phyloP scores from a whole-genome alignment of 1,140 invertebrate genomes.

The Lepidurus packardi region DNA sequence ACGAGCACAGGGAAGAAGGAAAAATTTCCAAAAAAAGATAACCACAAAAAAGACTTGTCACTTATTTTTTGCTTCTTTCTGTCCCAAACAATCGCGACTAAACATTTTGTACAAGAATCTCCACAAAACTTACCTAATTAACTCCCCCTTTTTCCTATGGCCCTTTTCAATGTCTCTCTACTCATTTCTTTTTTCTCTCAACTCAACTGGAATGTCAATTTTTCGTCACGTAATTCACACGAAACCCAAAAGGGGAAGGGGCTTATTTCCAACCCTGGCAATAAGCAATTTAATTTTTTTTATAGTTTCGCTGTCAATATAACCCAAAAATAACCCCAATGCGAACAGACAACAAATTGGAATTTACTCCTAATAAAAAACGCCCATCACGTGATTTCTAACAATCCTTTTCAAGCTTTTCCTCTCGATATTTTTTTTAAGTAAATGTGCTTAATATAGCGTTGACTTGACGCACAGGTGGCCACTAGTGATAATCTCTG shows the following conservation, averaged over 20 bases:
- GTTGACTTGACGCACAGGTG: neutral
- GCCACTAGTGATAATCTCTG: neutral
- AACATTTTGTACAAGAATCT: neutral
- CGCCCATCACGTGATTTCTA: neutral
- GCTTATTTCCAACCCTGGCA: neutral
- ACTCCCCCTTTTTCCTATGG: neutral
- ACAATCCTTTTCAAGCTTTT: neutral
- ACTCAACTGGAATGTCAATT: conserved; percentile 3
- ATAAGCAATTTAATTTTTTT: too few species aligned
- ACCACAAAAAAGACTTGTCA: too few species aligned
- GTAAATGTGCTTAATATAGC: conserved; percentile 5
- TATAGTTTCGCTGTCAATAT: too few species aligned
- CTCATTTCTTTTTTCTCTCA: neutral
- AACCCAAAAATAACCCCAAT: too few species aligned
- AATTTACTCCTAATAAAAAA: neutral
- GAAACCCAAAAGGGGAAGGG: neutral
- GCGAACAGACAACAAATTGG: too few species aligned
- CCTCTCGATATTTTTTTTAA: neutral
- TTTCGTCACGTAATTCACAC: neutral
- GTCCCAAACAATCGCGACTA: too few species aligned
- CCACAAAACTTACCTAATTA: neutral
- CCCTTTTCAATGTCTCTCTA: neutral
- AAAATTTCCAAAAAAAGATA: neutral
- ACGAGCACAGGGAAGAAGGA: neutral
- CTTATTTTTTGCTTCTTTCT: too few species aligned